phyloP scores from a whole-genome alignment of 1,140 invertebrate genomes.

The Stenopsyche tienmushanensis region DNA sequence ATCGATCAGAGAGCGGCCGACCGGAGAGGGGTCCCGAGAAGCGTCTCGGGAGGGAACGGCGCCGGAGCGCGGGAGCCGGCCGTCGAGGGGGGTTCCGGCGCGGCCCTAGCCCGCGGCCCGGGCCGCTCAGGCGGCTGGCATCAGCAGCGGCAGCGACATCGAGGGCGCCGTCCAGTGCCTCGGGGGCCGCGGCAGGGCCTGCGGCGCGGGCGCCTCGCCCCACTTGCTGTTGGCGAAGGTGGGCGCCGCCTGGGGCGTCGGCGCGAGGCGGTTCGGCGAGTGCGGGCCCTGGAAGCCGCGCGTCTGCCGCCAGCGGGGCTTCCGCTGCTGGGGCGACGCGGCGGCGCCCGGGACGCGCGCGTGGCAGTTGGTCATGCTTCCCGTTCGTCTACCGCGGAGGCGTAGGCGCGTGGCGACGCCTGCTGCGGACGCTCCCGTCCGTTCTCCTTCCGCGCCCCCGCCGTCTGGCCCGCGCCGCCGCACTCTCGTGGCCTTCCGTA shows the following conservation, averaged over 20 bases:
- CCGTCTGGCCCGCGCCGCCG: constrained; percentile 8
- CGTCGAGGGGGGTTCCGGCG: constrained; percentile 17
- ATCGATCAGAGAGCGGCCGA: background rate
- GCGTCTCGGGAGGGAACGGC: too few species aligned
- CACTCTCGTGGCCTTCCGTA: background rate
- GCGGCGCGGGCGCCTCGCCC: constrained; percentile 52
- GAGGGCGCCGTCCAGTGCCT: constrained; percentile 47
- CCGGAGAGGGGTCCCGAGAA: too few species aligned
- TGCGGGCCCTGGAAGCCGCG: background rate
- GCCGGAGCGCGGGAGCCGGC: too few species aligned
- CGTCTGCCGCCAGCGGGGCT: constrained; percentile 21
- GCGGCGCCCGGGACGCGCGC: constrained; percentile 26
- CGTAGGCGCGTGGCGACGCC: constrained; percentile 1
- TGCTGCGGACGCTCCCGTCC: background rate
- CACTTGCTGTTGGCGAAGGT: constrained; percentile 53
- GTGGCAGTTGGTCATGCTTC: constrained; percentile 38
- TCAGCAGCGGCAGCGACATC: constrained; percentile 16
- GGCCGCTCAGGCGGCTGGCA: constrained; percentile 38
- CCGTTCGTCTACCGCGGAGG: background rate
- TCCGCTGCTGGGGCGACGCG: constrained; percentile 9
- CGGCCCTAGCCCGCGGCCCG: constrained; percentile 25
- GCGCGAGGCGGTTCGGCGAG: constrained; percentile 43
- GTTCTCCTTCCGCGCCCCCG: background rate
- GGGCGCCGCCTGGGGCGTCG: constrained; percentile 38
- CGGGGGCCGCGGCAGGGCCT: constrained; percentile 52